A percentile compares a stretch with the other conserved stretches of the same genome.
Conservation (phyloP, 2,888 invertebrate genomes). For the Alviniconcha strummeri region DNA sequence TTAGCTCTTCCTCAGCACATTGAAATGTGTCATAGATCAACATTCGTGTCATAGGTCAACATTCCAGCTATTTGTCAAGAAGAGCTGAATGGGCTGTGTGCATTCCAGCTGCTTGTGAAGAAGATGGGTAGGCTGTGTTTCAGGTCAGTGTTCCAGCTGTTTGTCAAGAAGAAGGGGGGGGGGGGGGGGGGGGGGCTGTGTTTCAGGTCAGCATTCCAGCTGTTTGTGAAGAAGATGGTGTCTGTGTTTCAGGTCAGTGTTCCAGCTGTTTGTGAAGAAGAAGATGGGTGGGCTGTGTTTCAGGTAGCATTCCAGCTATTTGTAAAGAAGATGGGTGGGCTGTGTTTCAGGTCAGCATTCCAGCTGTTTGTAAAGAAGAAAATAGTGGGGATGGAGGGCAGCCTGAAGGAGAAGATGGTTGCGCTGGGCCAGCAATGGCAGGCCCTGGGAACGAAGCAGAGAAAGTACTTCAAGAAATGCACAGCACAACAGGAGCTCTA, state of each 20-base stretch:
- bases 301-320: no score
- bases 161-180: slow-evolving; percentile 10
- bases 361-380: slow-evolving; percentile 13
- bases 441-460: not conserved
- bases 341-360: slow-evolving; percentile 19
- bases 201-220: no score
- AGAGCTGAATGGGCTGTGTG: not conserved
- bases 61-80: slow-evolving; percentile 19
- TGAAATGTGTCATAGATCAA: no score
- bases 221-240: no score
- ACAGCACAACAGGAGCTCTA: not conserved
- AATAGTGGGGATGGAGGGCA: not conserved
- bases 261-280: slow-evolving; percentile 21
- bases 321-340: no score
- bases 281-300: no score
- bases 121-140: no score
- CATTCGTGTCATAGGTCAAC: slow-evolving; percentile 18
- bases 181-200: no score
- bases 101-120: no score
- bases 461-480: slow-evolving; percentile 6
- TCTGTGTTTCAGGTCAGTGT: slow-evolving; percentile 15
- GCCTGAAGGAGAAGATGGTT: slow-evolving; percentile 7
- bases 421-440: slow-evolving; percentile 22
- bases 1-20: no score
- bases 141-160: slow-evolving; percentile 25